Evolutionary conservation across 2,797 vertebrate genomes (phyloP).

Genomic region (Eulemur albifrons): DNA sequence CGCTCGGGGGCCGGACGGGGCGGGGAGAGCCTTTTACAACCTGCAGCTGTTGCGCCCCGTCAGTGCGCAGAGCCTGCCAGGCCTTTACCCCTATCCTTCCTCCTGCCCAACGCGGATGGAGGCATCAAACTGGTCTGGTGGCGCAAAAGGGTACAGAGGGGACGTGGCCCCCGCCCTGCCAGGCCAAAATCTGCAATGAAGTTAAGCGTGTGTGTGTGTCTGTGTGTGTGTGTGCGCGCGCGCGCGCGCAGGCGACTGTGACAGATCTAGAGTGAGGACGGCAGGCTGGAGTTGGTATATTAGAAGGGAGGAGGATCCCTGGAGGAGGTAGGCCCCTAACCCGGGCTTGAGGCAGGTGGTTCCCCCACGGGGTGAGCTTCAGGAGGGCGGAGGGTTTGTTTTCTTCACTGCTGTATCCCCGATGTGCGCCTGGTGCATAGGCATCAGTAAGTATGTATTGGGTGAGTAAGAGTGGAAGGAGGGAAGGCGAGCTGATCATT

Average conservation of each 20-base stretch:
- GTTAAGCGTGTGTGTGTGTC: not conserved
- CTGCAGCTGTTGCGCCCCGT: not conserved
- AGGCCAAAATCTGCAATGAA: not conserved
- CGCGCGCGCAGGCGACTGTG: not conserved
- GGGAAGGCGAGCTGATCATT: not conserved
- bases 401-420: not conserved
- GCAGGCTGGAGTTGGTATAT: not conserved
- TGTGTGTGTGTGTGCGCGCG: too few relatives aligned
- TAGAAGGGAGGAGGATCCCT: not conserved
- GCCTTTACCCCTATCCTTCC: rapidly evolving
- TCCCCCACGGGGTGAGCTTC: too few relatives aligned
- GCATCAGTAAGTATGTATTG: not conserved
- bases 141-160: not conserved
- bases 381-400: not conserved
- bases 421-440: rapidly evolving
- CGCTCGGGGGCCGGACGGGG: not conserved
- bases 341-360: not conserved
- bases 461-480: not conserved
- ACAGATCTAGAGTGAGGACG: not conserved
- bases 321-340: not conserved
- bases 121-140: not conserved
- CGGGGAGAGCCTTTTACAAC: not conserved
- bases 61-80: not conserved
- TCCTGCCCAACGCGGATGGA: not conserved
- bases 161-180: not conserved